These are phyloP conservation scores for Ylistrum balloti DNA, from an alignment of 1,140 invertebrate species.

Conservation along the genomic window DNA sequence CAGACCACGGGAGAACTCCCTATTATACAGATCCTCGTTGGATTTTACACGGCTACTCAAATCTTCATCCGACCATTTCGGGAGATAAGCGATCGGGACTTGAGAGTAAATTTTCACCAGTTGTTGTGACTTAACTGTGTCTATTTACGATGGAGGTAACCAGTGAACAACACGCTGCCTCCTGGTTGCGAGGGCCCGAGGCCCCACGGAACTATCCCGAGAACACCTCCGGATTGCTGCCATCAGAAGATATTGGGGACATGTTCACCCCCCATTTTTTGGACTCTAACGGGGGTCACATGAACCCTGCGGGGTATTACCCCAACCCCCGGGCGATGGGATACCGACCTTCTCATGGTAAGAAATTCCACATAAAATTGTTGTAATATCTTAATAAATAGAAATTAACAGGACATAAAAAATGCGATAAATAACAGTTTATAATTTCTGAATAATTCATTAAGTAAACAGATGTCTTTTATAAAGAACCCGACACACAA, in stretches of 20 bases:
- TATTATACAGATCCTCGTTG: not conserved
- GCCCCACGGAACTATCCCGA: conserved; percentile 63
- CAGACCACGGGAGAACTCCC: not conserved
- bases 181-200: conserved; percentile 67
- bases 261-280: conserved; percentile 73
- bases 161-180: conserved; percentile 62
- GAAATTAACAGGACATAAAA: too few species aligned
- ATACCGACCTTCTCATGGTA: conserved; percentile 71
- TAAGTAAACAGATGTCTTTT: not conserved
- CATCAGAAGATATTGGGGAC: conserved; percentile 74
- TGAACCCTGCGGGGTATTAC: conserved; percentile 61
- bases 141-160: not conserved
- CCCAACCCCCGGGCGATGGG: conserved; percentile 67
- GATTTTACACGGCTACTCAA: conserved; percentile 37
- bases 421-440: not conserved
- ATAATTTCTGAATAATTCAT: not conserved
- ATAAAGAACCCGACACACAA: too few species aligned
- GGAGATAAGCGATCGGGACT: conserved; percentile 18
- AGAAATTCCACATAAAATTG: conserved; percentile 31
- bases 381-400: too few species aligned
- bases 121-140: conserved; percentile 10
- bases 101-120: not conserved
- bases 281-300: conserved; percentile 66
- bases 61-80: conserved; percentile 12
- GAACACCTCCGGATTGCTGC: conserved; percentile 64